Conservation (phyloP, 1,140 invertebrate species). For the Neodiprion fabricii region DNA sequence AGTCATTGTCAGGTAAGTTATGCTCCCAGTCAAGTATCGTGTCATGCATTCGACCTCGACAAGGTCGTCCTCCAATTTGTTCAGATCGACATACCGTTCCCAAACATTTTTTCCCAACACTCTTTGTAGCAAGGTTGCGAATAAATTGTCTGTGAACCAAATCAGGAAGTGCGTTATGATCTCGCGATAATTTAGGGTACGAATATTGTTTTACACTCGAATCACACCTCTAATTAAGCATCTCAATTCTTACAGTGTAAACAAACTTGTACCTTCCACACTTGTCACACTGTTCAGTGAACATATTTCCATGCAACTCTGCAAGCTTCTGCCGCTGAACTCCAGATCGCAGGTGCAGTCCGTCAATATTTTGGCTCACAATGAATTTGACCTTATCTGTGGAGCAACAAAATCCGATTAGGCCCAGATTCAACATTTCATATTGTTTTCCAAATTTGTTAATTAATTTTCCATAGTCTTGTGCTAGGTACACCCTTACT, state of each 20-base stretch:
- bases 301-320: constrained; percentile 99
- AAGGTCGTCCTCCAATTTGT: constrained; percentile 70
- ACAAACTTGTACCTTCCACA: constrained; percentile 77
- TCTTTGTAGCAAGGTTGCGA: constrained; percentile 76
- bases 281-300: constrained; percentile 90
- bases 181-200: not conserved
- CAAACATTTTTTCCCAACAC: constrained; percentile 90
- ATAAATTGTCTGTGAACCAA: constrained; percentile 79
- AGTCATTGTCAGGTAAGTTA: constrained; percentile 88
- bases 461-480: not conserved
- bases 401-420: constrained; percentile 28
- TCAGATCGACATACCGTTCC: constrained; percentile 76
- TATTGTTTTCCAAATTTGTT: not conserved
- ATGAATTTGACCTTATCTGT: constrained; percentile 84
- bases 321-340: constrained; percentile 80
- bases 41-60: constrained; percentile 87
- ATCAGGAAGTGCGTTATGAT: constrained; percentile 15
- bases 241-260: constrained; percentile 1
- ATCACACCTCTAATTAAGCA: too few species aligned
- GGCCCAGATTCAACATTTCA: not conserved
- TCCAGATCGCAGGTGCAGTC: constrained; percentile 91
- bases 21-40: constrained; percentile 99
- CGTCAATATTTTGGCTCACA: constrained; percentile 98
- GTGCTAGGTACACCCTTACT: constrained; percentile 47
- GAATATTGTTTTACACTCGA: constrained; percentile 10